These are phyloP conservation scores for Nemotelus nigrinus DNA, from an alignment of 2,888 invertebrate genomes.

Conservation along the genomic window DNA sequence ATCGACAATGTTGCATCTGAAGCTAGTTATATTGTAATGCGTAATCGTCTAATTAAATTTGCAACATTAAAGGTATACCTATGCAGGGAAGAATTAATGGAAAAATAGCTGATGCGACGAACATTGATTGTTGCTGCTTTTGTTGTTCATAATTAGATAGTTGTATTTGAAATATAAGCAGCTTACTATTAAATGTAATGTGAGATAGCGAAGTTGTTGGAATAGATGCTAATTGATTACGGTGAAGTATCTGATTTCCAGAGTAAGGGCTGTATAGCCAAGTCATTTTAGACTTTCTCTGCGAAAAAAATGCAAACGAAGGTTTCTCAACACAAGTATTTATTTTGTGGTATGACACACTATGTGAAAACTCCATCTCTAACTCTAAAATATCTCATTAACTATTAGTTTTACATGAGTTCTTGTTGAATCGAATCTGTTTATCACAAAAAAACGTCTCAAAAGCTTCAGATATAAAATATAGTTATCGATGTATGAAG, in stretches of 20 bases:
- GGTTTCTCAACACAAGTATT: no score
- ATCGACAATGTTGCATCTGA: not conserved
- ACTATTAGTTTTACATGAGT: no score
- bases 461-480: no score
- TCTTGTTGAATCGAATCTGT: no score
- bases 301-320: no score
- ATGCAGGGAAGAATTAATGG: not conserved
- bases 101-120: slow-evolving; percentile 8
- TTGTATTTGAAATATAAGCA: not conserved
- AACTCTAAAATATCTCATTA: no score
- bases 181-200: not conserved
- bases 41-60: slow-evolving; percentile 42
- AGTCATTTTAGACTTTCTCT: no score
- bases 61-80: slow-evolving; percentile 28
- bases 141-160: slow-evolving; percentile 8
- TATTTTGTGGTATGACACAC: no score
- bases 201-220: not conserved
- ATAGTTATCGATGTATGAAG: no score
- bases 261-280: no score
- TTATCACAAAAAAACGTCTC: no score
- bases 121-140: slow-evolving; percentile 12
- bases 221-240: not conserved
- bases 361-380: no score
- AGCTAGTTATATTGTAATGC: not conserved
- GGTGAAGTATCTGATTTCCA: not conserved